Evolutionary conservation across 2,888 invertebrate genomes (phyloP).

Genomic region (Philhelius pedissequus): DNA sequence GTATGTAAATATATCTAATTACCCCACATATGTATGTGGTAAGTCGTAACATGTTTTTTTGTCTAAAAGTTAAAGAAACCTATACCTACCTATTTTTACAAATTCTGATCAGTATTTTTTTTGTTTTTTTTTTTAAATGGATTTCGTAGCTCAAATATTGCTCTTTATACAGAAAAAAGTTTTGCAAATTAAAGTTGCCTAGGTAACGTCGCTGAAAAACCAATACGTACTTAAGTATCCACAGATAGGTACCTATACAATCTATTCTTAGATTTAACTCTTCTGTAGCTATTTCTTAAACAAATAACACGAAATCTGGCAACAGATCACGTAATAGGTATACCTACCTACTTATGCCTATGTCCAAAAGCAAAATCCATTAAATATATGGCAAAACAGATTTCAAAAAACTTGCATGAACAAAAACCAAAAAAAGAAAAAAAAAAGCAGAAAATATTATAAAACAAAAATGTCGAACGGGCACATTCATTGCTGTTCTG

Average conservation of each 20-base stretch:
- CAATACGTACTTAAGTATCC: neutral
- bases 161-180: no score
- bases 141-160: no score
- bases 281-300: neutral
- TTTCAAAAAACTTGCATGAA: slow-evolving; percentile 20
- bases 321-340: slow-evolving; percentile 5
- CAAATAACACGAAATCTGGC: slow-evolving; percentile 31
- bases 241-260: neutral
- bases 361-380: neutral
- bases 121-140: no score
- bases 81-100: no score
- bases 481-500: slow-evolving; percentile 8
- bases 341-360: no score
- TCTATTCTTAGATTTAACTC: neutral
- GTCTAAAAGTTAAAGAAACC: no score
- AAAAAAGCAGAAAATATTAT: neutral
- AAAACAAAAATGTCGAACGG: slow-evolving; percentile 40
- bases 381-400: slow-evolving; percentile 11
- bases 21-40: no score
- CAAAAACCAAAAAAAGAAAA: neutral
- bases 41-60: no score
- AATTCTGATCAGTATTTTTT: no score
- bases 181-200: no score
- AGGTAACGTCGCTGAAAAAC: no score
- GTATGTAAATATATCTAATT: no score